Evolutionary conservation across 2,888 invertebrate genomes (phyloP).

Genomic region (Pteria penguin): DNA sequence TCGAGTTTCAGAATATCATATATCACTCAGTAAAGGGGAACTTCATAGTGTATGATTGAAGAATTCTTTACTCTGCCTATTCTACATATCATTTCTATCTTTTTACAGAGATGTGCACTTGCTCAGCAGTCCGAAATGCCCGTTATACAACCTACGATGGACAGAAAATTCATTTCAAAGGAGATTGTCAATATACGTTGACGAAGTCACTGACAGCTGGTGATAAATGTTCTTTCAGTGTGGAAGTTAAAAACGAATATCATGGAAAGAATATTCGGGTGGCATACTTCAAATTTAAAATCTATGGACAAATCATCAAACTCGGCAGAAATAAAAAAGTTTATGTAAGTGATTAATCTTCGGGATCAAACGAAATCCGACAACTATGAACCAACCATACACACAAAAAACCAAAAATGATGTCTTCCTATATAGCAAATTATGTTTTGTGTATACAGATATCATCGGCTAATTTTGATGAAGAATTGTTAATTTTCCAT

Average conservation of each 20-base stretch:
- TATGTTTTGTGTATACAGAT: too few species aligned
- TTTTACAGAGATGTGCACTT: conserved; percentile 44
- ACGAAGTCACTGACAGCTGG: conserved; percentile 51
- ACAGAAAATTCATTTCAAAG: conserved; percentile 64
- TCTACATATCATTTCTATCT: too few species aligned
- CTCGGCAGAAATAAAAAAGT: conserved; percentile 36
- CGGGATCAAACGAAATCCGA: too few species aligned
- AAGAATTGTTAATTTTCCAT: too few species aligned
- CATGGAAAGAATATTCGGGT: conserved; percentile 48
- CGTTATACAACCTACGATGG: conserved; percentile 75
- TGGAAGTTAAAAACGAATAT: conserved; percentile 58
- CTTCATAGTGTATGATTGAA: too few species aligned
- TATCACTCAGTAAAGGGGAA: too few species aligned
- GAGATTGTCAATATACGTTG: conserved; percentile 74
- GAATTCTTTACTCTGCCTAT: too few species aligned
- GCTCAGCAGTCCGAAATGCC: conserved; percentile 67
- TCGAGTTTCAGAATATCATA: too few species aligned
- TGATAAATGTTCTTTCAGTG: conserved; percentile 44
- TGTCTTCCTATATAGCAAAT: background rate
- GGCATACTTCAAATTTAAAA: conserved; percentile 50
- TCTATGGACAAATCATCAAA: conserved; percentile 39
- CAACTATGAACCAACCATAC: too few species aligned
- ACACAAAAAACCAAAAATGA: too few species aligned
- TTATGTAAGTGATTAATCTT: conserved; percentile 10
- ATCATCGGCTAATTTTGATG: too few species aligned